phyloP scores from a whole-genome alignment of 2,113 vertebrate genomes.

The Psophia crepitans region DNA sequence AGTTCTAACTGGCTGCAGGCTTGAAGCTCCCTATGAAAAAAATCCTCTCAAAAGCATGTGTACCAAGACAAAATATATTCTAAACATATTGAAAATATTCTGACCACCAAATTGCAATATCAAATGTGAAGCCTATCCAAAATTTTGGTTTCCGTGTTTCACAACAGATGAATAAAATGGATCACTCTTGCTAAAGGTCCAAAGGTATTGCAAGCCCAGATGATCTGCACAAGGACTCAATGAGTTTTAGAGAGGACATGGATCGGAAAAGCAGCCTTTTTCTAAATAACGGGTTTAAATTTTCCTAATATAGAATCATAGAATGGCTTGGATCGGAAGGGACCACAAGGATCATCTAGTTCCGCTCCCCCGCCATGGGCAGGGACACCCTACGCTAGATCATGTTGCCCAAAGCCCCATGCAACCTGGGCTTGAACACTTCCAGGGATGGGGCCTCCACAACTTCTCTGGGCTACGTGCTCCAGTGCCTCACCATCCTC shows the following conservation, averaged over 20 bases:
- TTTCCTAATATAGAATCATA: too few species aligned
- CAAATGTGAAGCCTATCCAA: not conserved
- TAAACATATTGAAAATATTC: not conserved
- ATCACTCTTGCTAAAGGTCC: not conserved
- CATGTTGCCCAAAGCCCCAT: too few species aligned
- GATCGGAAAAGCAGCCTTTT: not conserved
- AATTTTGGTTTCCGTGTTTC: not conserved
- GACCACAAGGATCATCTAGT: too few species aligned
- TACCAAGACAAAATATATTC: not conserved
- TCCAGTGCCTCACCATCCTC: too few species aligned
- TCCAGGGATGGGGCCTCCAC: too few species aligned
- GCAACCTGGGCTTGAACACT: too few species aligned
- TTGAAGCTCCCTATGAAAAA: not conserved
- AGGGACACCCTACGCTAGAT: too few species aligned
- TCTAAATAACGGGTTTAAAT: not conserved
- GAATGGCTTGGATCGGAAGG: too few species aligned
- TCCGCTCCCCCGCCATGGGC: too few species aligned
- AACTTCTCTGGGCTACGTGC: too few species aligned
- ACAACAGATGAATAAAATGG: not conserved
- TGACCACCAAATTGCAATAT: not conserved
- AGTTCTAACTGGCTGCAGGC: not conserved
- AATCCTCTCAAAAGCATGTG: accelerated
- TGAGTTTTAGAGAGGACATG: not conserved
- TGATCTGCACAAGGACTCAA: not conserved
- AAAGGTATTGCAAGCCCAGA: not conserved